These are phyloP conservation scores for Lindbergichthys nudifrons DNA, from an alignment of 2,797 vertebrate genomes.

Conservation along the genomic window DNA sequence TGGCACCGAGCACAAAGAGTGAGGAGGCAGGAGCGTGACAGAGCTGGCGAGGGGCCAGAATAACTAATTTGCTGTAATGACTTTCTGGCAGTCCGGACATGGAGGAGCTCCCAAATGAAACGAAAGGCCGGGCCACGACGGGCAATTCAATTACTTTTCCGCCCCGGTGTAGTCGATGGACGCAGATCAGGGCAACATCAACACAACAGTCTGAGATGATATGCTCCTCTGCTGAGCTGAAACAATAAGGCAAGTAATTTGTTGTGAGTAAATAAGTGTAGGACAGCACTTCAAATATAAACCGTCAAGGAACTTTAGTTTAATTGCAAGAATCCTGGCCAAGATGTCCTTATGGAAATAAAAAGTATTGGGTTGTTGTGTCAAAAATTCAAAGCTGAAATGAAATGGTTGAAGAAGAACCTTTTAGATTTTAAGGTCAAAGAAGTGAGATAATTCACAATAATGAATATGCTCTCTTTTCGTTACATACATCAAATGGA, in stretches of 20 bases:
- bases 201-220: constrained; percentile 47
- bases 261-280: constrained; percentile 52
- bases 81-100: constrained; percentile 74
- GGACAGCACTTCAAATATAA: constrained; percentile 30
- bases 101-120: constrained; percentile 70
- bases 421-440: constrained; percentile 1
- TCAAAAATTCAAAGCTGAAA: constrained; percentile 8
- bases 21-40: constrained; percentile 46
- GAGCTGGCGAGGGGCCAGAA: constrained; percentile 71
- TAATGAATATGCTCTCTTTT: background rate
- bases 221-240: constrained; percentile 28
- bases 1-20: constrained; percentile 55
- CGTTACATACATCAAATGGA: constrained; percentile 9
- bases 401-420: background rate
- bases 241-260: constrained; percentile 56
- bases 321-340: constrained; percentile 42
- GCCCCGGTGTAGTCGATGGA: constrained; percentile 52
- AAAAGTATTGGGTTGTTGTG: constrained; percentile 29
- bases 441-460: constrained; percentile 6
- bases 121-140: constrained; percentile 57
- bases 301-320: constrained; percentile 19
- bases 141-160: constrained; percentile 75
- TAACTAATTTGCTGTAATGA: constrained; percentile 83
- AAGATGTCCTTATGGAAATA: constrained; percentile 53
- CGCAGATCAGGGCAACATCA: constrained; percentile 50